These are phyloP conservation scores for Chesias legatella DNA, from an alignment of 2,888 invertebrate genomes.

Conservation along the genomic window DNA sequence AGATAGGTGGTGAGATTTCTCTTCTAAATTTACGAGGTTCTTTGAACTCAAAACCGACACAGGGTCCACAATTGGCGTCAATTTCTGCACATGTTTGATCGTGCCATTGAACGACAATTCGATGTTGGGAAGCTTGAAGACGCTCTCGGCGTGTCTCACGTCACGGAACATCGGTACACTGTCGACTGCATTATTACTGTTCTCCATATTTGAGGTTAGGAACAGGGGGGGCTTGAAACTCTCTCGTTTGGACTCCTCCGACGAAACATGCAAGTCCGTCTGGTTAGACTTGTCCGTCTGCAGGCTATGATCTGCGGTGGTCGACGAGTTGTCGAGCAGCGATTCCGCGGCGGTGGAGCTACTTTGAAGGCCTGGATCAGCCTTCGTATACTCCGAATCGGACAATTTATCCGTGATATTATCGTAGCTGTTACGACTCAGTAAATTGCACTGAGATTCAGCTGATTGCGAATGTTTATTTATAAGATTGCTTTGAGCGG, in stretches of 20 bases:
- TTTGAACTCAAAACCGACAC: conserved; percentile 58
- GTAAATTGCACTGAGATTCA: conserved; percentile 42
- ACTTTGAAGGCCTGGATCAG: conserved; percentile 53
- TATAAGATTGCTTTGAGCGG: conserved; percentile 43
- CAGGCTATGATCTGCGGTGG: conserved; percentile 53
- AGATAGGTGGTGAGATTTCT: conserved; percentile 37
- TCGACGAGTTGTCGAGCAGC: conserved; percentile 52
- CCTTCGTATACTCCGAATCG: conserved; percentile 42
- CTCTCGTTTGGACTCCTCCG: conserved; percentile 61
- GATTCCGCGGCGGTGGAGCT: conserved; percentile 47
- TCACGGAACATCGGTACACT: conserved; percentile 65
- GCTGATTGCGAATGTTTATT: conserved; percentile 49
- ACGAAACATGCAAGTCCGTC: conserved; percentile 53
- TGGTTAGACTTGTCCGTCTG: conserved; percentile 59
- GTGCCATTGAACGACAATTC: conserved; percentile 75
- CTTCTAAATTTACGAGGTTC: conserved; percentile 40
- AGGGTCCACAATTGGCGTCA: conserved; percentile 71
- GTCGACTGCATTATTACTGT: conserved; percentile 76
- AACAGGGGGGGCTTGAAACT: conserved; percentile 59
- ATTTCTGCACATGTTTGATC: conserved; percentile 68
- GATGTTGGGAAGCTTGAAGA: conserved; percentile 71
- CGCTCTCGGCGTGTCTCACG: conserved; percentile 53
- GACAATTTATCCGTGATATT: conserved; percentile 46
- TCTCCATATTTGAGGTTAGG: conserved; percentile 75
- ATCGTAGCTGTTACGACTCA: conserved; percentile 39